phyloP scores from a whole-genome alignment of 2,888 invertebrate genomes.

The Drosophila picticornis region DNA sequence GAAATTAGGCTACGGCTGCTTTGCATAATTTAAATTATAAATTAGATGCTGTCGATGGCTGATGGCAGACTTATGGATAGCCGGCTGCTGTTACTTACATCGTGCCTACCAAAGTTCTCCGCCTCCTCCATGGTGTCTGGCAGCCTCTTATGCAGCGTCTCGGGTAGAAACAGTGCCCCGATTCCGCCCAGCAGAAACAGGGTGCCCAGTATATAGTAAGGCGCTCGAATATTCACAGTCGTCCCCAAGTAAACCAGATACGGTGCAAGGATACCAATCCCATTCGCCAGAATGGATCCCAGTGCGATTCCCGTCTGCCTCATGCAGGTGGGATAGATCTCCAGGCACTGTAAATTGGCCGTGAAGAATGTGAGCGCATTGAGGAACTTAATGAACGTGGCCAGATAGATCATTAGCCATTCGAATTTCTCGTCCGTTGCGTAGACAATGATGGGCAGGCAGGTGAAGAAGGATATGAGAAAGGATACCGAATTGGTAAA shows the following conservation, averaged over 20 bases:
- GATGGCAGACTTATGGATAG: constrained; percentile 8
- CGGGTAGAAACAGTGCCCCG: constrained; percentile 87
- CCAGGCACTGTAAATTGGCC: constrained; percentile 88
- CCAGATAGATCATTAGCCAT: constrained; percentile 83
- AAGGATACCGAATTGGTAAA: constrained; percentile 86
- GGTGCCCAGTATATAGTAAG: constrained; percentile 85
- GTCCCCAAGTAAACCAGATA: constrained; percentile 87
- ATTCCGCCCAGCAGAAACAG: constrained; percentile 86
- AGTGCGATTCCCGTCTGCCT: constrained; percentile 88
- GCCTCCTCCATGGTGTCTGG: constrained; percentile 89
- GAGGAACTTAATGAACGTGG: constrained; percentile 86
- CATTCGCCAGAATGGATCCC: constrained; percentile 87
- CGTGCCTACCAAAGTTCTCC: constrained; percentile 86
- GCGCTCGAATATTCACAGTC: constrained; percentile 85
- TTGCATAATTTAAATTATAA: constrained; percentile 71
- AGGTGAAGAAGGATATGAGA: constrained; percentile 83
- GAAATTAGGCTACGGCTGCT: constrained; percentile 72
- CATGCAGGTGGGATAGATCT: constrained; percentile 89
- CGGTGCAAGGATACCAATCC: constrained; percentile 87
- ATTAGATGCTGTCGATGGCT: constrained; percentile 60
- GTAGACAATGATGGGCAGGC: constrained; percentile 84
- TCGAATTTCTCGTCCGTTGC: constrained; percentile 83
- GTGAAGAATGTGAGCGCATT: constrained; percentile 87
- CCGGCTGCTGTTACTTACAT: constrained; percentile 70
- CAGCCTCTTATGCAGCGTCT: constrained; percentile 88